Conservation (phyloP, 2,888 invertebrate genomes). For the Dione vanillae region DNA sequence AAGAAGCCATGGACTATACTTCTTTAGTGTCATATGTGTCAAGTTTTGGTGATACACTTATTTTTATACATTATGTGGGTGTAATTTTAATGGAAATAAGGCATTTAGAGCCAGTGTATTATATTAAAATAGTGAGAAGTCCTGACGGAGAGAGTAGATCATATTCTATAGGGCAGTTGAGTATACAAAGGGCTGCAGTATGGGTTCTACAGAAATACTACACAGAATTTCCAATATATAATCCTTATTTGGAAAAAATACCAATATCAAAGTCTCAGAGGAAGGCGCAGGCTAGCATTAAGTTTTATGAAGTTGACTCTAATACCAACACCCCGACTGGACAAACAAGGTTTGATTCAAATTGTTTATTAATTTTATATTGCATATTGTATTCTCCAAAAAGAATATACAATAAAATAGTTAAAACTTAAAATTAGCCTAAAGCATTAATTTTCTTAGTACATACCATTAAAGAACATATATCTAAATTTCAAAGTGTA, state of each 20-base stretch:
- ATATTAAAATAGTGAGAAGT: conserved; percentile 95
- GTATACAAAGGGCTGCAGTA: conserved; percentile 97
- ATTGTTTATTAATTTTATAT: not conserved
- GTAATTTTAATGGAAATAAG: conserved; percentile 96
- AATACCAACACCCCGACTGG: conserved; percentile 87
- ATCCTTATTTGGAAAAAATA: conserved; percentile 96
- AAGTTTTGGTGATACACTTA: conserved; percentile 95
- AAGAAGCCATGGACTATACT: conserved; percentile 93
- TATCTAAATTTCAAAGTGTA: too few relatives aligned
- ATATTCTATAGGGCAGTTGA: conserved; percentile 94
- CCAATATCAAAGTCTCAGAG: conserved; percentile 94
- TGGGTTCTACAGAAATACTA: conserved; percentile 98
- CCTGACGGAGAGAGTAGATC: conserved; percentile 97
- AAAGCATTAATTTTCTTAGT: too few relatives aligned
- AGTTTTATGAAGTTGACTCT: conserved; percentile 98
- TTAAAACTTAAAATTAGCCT: not conserved
- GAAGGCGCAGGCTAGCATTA: conserved; percentile 92
- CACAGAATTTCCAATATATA: conserved; percentile 97
- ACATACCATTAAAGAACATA: too few relatives aligned
- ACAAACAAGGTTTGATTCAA: conserved; percentile 82
- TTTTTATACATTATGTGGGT: conserved; percentile 97
- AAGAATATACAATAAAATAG: not conserved
- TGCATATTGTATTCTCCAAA: conserved; percentile 15
- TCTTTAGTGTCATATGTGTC: conserved; percentile 96
- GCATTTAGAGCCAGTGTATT: conserved; percentile 95